Base-by-base conservation (phyloP, 2,797 vertebrate species). In the Hippopotamyrus pictus region DNA sequence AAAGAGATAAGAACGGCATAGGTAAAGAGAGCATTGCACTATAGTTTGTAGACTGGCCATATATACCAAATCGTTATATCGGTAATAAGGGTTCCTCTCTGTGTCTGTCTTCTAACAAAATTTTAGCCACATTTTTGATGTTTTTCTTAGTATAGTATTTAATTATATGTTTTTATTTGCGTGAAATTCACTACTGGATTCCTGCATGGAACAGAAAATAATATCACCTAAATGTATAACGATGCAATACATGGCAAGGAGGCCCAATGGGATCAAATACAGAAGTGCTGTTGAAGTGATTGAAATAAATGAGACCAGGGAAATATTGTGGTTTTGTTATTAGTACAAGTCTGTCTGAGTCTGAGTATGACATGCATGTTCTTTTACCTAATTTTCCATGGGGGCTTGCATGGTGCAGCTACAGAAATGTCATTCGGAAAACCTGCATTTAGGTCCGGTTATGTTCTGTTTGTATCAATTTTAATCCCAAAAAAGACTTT, bases 1-100 rank as follows among this genome's bases (percentile, higher is more conserved):
- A 46, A n/a, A 89, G 88, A 89, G 88, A 89, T 89, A 84, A 65
- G 76, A 37, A n/a, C 0, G 2, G 41, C 37, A 46, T 12, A 44
- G 22, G 50, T 44, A 51, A 65, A 46, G 86, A 25, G n/a, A 88
- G 41, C 9, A 54, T 37, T 57, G 51, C 33, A 44, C 50, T 88
- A 54, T 48, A 53, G 41, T 19, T 73, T 33, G 29, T 17, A 54
- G 7, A 48, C 41, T 48, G 46, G 11, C 41, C 62, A 73, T 19
- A 88, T 8, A 88, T n/a, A 82, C 12, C 22, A 48, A 59, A 33
- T 51, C 7, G 19, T 17, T n/a, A 19, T 11, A 57, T 29, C 29
- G 1, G 50, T 12, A 50, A 76, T 44, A 57, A 41, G 57, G 22
- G 44, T 3, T 25, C 37, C 17, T 88, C 33, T n/a, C 14, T 62